Base-by-base conservation (phyloP, 2,888 invertebrate species). In the Eristalis intricaria region DNA sequence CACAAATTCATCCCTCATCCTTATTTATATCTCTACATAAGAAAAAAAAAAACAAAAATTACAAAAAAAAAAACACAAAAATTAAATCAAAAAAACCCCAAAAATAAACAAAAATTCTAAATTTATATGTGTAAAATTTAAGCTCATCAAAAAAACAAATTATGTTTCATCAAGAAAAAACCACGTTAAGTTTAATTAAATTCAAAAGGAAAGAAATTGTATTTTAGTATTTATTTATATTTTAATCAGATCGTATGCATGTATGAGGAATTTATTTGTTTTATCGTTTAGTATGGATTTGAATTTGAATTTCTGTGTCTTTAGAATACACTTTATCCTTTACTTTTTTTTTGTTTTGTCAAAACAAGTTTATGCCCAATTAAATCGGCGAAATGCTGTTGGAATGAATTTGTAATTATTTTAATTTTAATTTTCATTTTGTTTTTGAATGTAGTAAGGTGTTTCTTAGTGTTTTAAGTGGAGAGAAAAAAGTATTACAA, bases 141-240 rank as follows among this genome's bases (percentile, higher is more conserved):
- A 77, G 73, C 19, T 50, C 40, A 56, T 26, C 40, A 43, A 40
- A 22, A 3, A 11, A 38, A 8, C n/a, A 19, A 50, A 50, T 8
- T 19, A 50, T 50, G 50, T 19, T 38, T 38, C 38, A 38, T 38
- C 38, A 38, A 38, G 1, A n/a, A n/a, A n/a, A n/a, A n/a, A n/a
- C n/a, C n/a, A 38, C 13, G 2, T 13, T 38, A 38, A 13, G 2
- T 38, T 38, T 13, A 38, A 75, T 43, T 29, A 69, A 68, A 68
- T 60, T 22, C 29, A 76, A 76, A 77, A 38, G 13, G 38, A 13
- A 76, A n/a, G 11, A 35, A 22, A 58, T 32, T 50, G 29, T 74
- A 78, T 75, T 82, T 78, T 66, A 75, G 63, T 86, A 86, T 86
- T 86, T 86, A 86, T 86, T 77, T 65, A 70, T 38, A 74, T 43